phyloP scores from a whole-genome alignment of 2,888 invertebrate species.

The Melinopterus prodromus region DNA sequence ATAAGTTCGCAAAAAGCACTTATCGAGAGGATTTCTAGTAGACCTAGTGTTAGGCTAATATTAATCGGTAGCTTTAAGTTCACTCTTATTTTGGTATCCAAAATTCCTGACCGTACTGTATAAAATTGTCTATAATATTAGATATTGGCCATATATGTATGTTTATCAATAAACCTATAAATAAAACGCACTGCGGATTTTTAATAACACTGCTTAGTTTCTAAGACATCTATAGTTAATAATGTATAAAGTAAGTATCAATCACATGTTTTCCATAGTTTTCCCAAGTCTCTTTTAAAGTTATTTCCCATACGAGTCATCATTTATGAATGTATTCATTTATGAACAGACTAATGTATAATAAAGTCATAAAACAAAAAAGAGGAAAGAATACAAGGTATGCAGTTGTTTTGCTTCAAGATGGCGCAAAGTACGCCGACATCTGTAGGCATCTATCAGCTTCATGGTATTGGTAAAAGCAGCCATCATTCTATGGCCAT shows the following conservation, averaged over 20 bases:
- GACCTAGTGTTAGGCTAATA: background rate
- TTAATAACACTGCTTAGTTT: background rate
- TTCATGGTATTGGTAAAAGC: too few species aligned
- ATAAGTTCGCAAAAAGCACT: background rate
- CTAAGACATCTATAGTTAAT: background rate
- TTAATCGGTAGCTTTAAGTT: slow-evolving; percentile 11
- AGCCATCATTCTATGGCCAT: too few species aligned
- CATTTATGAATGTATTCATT: too few species aligned
- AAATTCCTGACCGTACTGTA: slow-evolving; percentile 22
- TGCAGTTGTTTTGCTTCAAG: too few species aligned
- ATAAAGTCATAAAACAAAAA: too few species aligned
- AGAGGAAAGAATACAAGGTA: too few species aligned
- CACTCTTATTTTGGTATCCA: slow-evolving; percentile 25
- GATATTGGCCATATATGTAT: slow-evolving; percentile 24
- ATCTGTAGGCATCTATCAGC: too few species aligned
- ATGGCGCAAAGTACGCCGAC: too few species aligned
- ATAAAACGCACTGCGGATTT: background rate
- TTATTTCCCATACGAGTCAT: too few species aligned
- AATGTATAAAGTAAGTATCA: background rate
- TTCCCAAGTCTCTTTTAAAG: too few species aligned
- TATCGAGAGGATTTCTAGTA: background rate
- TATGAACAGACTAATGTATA: too few species aligned
- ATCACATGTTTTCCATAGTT: too few species aligned
- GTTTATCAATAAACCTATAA: slow-evolving; percentile 23
- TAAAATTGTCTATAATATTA: slow-evolving; percentile 11